Conservation (phyloP, 2,797 vertebrate genomes). For the Sciurus vulgaris region DNA sequence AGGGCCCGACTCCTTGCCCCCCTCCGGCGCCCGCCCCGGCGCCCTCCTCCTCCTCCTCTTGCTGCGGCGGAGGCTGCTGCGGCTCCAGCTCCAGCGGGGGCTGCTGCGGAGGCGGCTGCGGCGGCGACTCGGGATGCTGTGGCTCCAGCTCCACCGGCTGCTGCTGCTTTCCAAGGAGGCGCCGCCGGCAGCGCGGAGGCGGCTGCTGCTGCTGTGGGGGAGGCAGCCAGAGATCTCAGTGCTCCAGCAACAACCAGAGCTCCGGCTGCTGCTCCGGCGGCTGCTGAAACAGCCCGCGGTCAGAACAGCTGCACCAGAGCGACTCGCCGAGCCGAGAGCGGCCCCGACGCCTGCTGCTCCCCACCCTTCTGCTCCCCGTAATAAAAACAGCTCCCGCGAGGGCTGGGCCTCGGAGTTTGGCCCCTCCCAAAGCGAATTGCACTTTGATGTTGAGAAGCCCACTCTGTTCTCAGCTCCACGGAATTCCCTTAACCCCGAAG, state of each 20-base stretch:
- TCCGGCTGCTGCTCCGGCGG: slow-evolving; percentile 72
- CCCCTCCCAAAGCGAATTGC: background rate
- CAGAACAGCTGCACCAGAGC: background rate
- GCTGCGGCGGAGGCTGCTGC: background rate
- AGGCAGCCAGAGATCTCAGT: slow-evolving; percentile 69
- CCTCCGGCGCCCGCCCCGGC: slow-evolving; percentile 9
- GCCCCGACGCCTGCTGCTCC: background rate
- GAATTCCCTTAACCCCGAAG: background rate
- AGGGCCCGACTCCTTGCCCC: slow-evolving; percentile 21
- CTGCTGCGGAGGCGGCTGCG: slow-evolving; percentile 23
- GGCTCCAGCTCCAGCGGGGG: background rate
- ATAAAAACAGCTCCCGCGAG: background rate
- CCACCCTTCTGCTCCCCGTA: background rate
- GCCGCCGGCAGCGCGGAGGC: slow-evolving; percentile 53
- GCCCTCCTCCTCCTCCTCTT: slow-evolving; percentile 31
- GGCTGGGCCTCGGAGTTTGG: background rate
- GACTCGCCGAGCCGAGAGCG: background rate
- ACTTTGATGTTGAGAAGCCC: background rate
- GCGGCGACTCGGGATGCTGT: slow-evolving; percentile 36
- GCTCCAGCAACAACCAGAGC: slow-evolving; percentile 26
- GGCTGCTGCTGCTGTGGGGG: slow-evolving; percentile 70
- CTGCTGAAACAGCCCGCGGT: slow-evolving; percentile 39
- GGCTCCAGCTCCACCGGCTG: slow-evolving; percentile 69
- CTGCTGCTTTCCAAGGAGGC: slow-evolving; percentile 74
- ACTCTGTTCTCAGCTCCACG: background rate